These are phyloP conservation scores for Nothura maculosa DNA, from an alignment of 2,797 vertebrate genomes.

Conservation along the genomic window DNA sequence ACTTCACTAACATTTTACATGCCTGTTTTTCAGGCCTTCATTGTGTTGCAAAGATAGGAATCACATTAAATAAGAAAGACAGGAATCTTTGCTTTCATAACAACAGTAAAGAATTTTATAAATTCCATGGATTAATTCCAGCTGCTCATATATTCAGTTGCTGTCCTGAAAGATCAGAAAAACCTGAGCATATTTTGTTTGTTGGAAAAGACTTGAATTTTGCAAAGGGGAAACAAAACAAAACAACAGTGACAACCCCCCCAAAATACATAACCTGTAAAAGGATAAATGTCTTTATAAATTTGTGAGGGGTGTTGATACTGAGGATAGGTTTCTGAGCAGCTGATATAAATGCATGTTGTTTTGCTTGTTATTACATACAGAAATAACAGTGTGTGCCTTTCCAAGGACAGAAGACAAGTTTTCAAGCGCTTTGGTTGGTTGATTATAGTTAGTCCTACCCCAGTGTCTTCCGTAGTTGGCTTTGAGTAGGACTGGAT, in stretches of 20 bases:
- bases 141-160: not conserved
- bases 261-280: not conserved
- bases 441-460: conserved; percentile 78
- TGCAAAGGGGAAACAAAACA: not conserved
- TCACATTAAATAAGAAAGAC: not conserved
- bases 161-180: not conserved
- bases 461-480: conserved; percentile 83
- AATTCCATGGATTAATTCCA: not conserved
- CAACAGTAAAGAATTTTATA: not conserved
- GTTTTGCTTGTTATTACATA: conserved; percentile 79
- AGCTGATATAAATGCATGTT: conserved; percentile 68
- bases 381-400: conserved; percentile 79
- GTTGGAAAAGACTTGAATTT: not conserved
- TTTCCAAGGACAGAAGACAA: conserved; percentile 92
- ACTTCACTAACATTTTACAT: not conserved
- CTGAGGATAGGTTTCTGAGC: conserved; percentile 42
- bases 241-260: not conserved
- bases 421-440: conserved; percentile 83
- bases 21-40: not conserved
- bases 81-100: not conserved
- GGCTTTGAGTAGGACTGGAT: conserved; percentile 75
- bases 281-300: not conserved
- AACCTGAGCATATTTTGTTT: not conserved
- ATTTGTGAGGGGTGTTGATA: not conserved
- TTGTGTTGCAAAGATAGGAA: not conserved